Evolutionary conservation across 2,113 vertebrate genomes (phyloP).

Genomic region (Oreotragus oreotragus): DNA sequence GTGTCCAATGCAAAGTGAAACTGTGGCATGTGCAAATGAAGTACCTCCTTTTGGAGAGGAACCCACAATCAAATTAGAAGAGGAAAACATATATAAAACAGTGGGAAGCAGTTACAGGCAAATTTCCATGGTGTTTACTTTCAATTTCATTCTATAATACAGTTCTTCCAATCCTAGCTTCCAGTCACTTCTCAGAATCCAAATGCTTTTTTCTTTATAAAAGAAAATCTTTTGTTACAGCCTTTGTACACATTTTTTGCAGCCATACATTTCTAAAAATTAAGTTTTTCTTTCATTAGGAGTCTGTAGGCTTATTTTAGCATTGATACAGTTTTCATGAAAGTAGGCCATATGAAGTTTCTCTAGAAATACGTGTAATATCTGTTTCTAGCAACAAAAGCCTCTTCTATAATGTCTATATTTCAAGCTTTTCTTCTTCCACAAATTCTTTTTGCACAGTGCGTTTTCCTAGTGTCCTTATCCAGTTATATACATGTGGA

Average conservation of each 20-base stretch:
- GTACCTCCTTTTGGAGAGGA: not conserved
- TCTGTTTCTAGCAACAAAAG: not conserved
- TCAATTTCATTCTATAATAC: not conserved
- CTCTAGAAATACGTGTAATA: not conserved
- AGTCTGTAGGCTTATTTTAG: constrained; percentile 3
- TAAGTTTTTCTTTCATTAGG: not conserved
- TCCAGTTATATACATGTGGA: not conserved
- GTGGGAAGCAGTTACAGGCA: not conserved
- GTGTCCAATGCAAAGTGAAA: not conserved
- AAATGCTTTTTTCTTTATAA: not conserved
- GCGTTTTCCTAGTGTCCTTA: not conserved
- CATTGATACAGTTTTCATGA: not conserved
- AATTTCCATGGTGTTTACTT: not conserved
- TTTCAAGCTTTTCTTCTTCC: not conserved
- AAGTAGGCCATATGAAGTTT: not conserved
- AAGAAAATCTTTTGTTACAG: not conserved
- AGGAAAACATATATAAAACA: not conserved
- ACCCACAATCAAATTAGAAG: not conserved
- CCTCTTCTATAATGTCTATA: not conserved
- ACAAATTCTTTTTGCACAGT: not conserved
- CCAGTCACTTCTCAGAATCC: not conserved
- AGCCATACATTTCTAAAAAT: not conserved
- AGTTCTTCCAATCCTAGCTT: not conserved
- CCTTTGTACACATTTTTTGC: not conserved
- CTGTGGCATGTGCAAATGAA: not conserved